A percentile compares a stretch with the other conserved stretches of the same genome.
Conservation (phyloP, 2,888 invertebrate genomes). For the Drosophila picticornis region DNA sequence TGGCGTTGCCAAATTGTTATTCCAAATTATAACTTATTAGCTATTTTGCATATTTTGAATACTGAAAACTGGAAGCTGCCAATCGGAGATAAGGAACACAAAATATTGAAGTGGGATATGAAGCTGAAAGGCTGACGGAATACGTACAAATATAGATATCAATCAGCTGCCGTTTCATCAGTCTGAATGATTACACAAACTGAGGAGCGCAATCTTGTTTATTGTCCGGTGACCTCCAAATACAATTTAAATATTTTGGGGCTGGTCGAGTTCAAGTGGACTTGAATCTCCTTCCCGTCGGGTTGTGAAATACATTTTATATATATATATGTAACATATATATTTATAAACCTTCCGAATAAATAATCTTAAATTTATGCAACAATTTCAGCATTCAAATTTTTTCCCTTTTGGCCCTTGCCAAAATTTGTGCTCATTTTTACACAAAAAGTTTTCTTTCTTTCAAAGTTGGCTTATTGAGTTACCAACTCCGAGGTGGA, state of each 20-base stretch:
- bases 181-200: background rate
- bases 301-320: background rate
- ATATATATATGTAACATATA: background rate
- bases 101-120: background rate
- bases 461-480: constrained; percentile 20
- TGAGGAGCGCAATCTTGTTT: background rate
- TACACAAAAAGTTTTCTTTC: background rate
- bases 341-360: background rate
- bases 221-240: background rate
- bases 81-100: background rate
- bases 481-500: constrained; percentile 5
- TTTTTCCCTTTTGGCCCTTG: background rate
- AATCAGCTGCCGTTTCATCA: background rate
- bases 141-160: background rate
- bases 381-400: background rate
- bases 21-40: constrained; percentile 65
- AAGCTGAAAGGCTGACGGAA: background rate
- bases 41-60: constrained; percentile 57
- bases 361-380: background rate
- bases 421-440: background rate
- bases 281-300: background rate
- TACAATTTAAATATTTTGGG: background rate
- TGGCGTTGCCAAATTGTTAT: constrained; percentile 53
- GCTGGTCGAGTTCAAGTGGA: background rate
- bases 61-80: background rate